Evolutionary conservation across 23 tunicate genomes (phyloP).

Genomic region (Ascidia mentula): DNA sequence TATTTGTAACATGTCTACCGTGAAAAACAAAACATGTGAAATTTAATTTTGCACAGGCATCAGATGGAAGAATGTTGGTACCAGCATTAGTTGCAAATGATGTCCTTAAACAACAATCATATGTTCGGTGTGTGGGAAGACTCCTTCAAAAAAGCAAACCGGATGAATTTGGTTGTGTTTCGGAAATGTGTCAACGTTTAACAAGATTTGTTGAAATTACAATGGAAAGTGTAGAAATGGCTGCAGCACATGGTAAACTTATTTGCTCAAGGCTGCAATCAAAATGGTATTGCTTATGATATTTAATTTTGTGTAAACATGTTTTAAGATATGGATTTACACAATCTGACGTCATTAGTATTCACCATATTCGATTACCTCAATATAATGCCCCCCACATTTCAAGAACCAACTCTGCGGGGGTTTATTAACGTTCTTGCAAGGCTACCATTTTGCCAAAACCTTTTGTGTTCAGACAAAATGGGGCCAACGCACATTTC

Average conservation of each 20-base stretch:
- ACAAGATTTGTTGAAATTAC: conserved; percentile 32
- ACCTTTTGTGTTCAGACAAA: not conserved
- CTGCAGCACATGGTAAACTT: conserved; percentile 27
- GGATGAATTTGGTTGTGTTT: not conserved
- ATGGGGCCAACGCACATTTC: not conserved
- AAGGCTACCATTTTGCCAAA: conserved; percentile 4
- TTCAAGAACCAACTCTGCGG: conserved; percentile 20
- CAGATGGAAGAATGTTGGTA: not conserved
- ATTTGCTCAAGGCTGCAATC: not conserved
- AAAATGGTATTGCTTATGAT: not conserved
- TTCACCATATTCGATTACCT: conserved; percentile 38
- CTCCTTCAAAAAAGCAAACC: conserved; percentile 42
- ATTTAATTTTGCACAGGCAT: too few species aligned
- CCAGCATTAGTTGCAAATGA: conserved; percentile 1
- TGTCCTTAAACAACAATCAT: conserved; percentile 62
- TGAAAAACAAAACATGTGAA: too few species aligned
- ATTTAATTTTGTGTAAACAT: not conserved
- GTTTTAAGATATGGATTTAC: conserved; percentile 19
- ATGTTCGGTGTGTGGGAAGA: conserved; percentile 51
- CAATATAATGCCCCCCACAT: conserved; percentile 19
- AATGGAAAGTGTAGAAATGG: conserved; percentile 38
- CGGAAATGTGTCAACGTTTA: conserved; percentile 2
- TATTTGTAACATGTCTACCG: not conserved
- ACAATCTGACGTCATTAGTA: conserved; percentile 25
- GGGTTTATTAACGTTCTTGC: conserved; percentile 16